These are phyloP conservation scores for Ectemnius cavifrons DNA, from an alignment of 2,888 invertebrate species.

Conservation along the genomic window DNA sequence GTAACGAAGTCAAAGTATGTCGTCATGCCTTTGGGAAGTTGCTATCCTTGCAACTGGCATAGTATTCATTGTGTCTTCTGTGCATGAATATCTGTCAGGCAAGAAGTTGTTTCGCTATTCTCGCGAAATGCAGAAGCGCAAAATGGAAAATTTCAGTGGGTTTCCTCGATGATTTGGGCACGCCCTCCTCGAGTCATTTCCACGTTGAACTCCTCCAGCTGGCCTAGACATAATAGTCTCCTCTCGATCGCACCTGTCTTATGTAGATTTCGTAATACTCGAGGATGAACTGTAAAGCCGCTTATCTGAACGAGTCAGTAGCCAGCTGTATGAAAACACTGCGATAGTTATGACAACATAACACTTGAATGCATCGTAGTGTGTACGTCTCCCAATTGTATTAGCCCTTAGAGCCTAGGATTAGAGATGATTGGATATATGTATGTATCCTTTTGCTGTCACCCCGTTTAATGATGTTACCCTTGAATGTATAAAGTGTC, in stretches of 20 bases:
- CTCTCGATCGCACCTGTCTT: constrained; percentile 3
- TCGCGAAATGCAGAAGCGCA: no score
- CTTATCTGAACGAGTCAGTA: no score
- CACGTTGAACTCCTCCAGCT: neutral
- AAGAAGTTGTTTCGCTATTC: no score
- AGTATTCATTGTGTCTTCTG: neutral
- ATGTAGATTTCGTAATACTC: constrained; percentile 32
- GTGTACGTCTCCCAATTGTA: constrained; percentile 51
- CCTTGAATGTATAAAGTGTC: neutral
- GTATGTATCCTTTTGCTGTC: constrained; percentile 23
- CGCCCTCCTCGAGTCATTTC: neutral
- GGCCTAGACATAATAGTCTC: no score
- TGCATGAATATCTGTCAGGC: no score
- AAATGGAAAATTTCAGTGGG: no score
- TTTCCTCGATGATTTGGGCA: no score
- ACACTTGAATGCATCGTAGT: constrained; percentile 55
- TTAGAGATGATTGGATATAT: constrained; percentile 32
- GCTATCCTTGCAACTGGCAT: constrained; percentile 14
- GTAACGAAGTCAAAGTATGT: constrained; percentile 14
- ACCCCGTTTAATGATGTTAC: constrained; percentile 1
- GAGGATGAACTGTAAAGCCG: constrained; percentile 35
- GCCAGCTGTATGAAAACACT: constrained; percentile 1
- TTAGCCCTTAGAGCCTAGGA: constrained; percentile 53
- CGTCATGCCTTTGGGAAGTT: constrained; percentile 7
- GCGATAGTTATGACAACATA: constrained; percentile 35